These are phyloP conservation scores for Megalops cyprinoides DNA, from an alignment of 2,797 vertebrate species.

Conservation along the genomic window DNA sequence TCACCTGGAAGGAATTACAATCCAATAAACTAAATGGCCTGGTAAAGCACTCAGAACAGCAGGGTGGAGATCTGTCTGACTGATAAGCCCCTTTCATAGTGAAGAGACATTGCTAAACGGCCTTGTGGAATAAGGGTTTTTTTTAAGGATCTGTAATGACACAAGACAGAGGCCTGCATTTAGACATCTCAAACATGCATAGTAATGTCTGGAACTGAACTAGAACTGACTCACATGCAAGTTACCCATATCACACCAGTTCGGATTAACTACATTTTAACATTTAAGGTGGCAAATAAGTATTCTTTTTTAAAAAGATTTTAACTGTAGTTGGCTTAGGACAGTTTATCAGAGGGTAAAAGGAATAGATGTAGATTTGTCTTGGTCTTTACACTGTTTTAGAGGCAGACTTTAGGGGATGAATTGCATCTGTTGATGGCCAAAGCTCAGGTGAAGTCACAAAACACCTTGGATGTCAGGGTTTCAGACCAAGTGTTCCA, in stretches of 20 bases:
- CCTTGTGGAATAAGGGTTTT: background rate
- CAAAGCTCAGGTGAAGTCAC: background rate
- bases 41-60: background rate
- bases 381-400: no score
- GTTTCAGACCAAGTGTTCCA: no score
- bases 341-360: no score
- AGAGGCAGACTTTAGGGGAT: no score
- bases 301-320: no score
- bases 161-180: background rate
- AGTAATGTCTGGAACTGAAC: background rate
- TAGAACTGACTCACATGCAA: background rate
- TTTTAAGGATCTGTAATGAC: background rate
- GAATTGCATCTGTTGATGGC: background rate
- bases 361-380: background rate
- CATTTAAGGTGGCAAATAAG: background rate
- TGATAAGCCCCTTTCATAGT: background rate
- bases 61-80: background rate
- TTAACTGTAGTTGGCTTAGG: slow-evolving; percentile 7
- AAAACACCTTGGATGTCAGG: background rate
- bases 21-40: background rate
- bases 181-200: background rate
- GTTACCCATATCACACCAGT: background rate
- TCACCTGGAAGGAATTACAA: background rate
- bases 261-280: no score
- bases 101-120: background rate